phyloP scores from a whole-genome alignment of 2,797 vertebrate genomes.

The Silurus aristotelis region DNA sequence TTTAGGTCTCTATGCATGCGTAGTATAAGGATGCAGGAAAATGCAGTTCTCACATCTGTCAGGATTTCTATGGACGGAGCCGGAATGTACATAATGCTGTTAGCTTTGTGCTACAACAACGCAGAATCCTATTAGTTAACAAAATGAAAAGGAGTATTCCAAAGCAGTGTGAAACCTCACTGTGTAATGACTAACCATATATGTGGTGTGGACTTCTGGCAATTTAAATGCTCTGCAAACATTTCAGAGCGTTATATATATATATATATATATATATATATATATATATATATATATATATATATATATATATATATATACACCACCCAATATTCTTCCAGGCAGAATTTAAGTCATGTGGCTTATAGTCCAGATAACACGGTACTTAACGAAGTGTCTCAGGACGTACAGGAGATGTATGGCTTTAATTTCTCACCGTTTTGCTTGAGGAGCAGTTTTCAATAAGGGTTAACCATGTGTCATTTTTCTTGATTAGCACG shows the following conservation, averaged over 20 bases:
- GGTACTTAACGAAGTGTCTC: conserved; percentile 13
- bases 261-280: background rate
- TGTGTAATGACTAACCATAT: background rate
- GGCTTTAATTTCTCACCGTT: conserved; percentile 53
- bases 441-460: conserved; percentile 48
- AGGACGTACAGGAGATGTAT: conserved; percentile 49
- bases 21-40: too few species aligned
- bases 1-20: too few species aligned
- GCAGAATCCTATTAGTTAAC: background rate
- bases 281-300: background rate
- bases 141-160: background rate
- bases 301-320: background rate
- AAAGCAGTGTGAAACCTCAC: background rate
- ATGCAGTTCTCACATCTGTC: too few species aligned
- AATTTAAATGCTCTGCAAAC: background rate
- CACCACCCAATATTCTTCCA: background rate
- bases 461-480: conserved; percentile 51
- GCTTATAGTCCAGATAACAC: conserved; percentile 19
- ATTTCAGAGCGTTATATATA: background rate
- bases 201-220: background rate
- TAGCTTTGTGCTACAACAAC: background rate
- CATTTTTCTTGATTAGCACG: conserved; percentile 55
- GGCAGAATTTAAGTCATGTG: background rate
- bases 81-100: too few species aligned
- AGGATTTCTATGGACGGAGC: too few species aligned